Percentiles rank a stretch among this genome's conserved stretches.
Evolutionary conservation across 2,113 vertebrate species (phyloP).

Genomic region (Coracopsis vasa): DNA sequence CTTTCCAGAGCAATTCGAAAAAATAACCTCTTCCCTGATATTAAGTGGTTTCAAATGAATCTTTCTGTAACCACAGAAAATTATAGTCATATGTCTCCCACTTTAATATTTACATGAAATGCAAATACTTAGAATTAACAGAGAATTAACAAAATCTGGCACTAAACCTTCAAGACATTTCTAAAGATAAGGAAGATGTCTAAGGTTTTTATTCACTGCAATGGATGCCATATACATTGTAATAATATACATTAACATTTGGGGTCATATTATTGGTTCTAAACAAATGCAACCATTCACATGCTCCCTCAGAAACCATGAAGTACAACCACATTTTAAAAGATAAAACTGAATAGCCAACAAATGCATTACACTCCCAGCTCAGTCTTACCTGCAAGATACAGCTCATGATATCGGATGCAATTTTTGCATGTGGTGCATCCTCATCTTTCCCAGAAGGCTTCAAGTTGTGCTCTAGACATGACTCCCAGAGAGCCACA

Average conservation of each 20-base stretch:
- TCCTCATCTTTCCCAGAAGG: slow-evolving; percentile 86
- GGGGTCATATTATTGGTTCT: neutral
- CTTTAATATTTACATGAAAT: neutral
- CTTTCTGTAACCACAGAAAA: neutral
- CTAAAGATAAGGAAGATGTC: neutral
- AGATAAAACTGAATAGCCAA: fast-evolving
- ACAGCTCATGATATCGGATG: slow-evolving; percentile 96
- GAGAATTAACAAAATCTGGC: neutral
- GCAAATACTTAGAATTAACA: neutral
- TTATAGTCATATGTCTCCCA: neutral
- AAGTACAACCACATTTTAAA: neutral
- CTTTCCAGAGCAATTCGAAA: fast-evolving
- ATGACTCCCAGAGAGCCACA: slow-evolving; percentile 93
- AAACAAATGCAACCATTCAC: neutral
- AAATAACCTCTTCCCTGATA: neutral
- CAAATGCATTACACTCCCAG: fast-evolving
- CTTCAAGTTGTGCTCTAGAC: slow-evolving; percentile 88
- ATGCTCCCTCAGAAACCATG: neutral
- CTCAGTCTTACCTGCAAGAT: slow-evolving; percentile 87
- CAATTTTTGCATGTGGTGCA: slow-evolving; percentile 92
- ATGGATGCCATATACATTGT: too few species aligned
- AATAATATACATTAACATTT: neutral
- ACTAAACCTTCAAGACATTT: neutral
- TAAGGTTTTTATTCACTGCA: neutral
- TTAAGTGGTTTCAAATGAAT: neutral